A percentile compares a stretch with the other conserved stretches of the same genome.
These are phyloP conservation scores for Drosophila demipolita DNA, from an alignment of 2,888 invertebrate genomes.

Conservation along the genomic window DNA sequence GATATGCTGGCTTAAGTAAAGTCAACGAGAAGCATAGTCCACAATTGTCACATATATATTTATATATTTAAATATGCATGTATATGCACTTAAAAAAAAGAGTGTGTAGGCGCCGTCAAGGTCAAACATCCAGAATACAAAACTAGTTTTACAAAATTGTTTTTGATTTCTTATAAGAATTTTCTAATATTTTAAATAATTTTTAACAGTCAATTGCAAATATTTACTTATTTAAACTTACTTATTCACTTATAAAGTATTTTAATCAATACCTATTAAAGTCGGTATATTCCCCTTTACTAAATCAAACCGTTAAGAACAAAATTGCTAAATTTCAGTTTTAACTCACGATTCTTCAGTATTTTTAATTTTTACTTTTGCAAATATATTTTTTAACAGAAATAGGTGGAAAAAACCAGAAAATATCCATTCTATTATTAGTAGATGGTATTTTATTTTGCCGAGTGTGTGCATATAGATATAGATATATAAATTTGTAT, in stretches of 20 bases:
- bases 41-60: constrained; percentile 25
- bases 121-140: not conserved
- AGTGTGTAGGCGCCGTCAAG: not conserved
- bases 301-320: not conserved
- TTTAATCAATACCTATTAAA: not conserved
- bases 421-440: not conserved
- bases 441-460: not conserved
- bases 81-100: not conserved
- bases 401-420: no score
- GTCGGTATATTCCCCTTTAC: not conserved
- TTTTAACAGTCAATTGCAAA: not conserved
- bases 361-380: not conserved
- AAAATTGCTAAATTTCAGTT: not conserved
- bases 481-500: constrained; percentile 68
- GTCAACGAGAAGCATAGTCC: constrained; percentile 70
- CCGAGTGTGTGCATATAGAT: constrained; percentile 17
- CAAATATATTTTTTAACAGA: not conserved
- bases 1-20: constrained; percentile 65
- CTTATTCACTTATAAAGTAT: not conserved
- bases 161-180: not conserved
- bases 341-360: not conserved
- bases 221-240: not conserved
- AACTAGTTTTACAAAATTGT: not conserved
- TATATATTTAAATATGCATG: not conserved
- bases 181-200: not conserved